Conservation (phyloP, 2,888 invertebrate species). For the Hedychridium roseum region DNA sequence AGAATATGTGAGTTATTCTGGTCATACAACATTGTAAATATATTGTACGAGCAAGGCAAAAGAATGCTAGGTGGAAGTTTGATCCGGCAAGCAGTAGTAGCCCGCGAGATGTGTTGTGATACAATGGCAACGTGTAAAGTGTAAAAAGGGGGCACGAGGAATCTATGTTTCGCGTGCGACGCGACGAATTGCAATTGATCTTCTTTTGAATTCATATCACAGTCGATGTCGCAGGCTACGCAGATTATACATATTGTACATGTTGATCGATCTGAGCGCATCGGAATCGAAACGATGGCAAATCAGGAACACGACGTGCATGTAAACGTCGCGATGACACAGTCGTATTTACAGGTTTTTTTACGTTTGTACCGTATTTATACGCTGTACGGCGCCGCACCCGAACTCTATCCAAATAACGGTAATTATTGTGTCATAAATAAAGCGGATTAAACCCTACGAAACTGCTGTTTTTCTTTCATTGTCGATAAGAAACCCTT, state of each 20-base stretch:
- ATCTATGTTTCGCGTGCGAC: slow-evolving; percentile 12
- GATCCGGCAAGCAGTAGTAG: slow-evolving; percentile 22
- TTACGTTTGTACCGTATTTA: slow-evolving; percentile 60
- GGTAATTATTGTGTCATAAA: slow-evolving; percentile 57
- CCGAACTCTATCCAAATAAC: slow-evolving; percentile 51
- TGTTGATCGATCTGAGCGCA: slow-evolving; percentile 23
- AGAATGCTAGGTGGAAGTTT: slow-evolving; percentile 18
- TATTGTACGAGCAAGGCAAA: slow-evolving; percentile 23
- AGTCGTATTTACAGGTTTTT: slow-evolving; percentile 55
- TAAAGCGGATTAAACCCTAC: slow-evolving; percentile 48
- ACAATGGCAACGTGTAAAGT: slow-evolving; percentile 24
- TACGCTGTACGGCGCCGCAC: slow-evolving; percentile 55
- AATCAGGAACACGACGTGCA: slow-evolving; percentile 25
- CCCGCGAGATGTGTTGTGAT: slow-evolving; percentile 23
- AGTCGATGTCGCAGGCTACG: slow-evolving; percentile 27
- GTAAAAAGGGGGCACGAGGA: slow-evolving; percentile 17
- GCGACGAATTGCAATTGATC: slow-evolving; percentile 12
- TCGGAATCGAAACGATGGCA: slow-evolving; percentile 25
- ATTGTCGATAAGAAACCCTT: no score
- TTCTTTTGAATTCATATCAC: slow-evolving; percentile 13
- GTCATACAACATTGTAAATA: slow-evolving; percentile 51
- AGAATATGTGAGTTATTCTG: slow-evolving; percentile 59
- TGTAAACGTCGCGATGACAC: slow-evolving; percentile 41
- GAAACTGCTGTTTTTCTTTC: slow-evolving; percentile 8
- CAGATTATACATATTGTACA: slow-evolving; percentile 43